Evolutionary conservation across 2,888 invertebrate genomes (phyloP).

Genomic region (Emmelina monodactyla): DNA sequence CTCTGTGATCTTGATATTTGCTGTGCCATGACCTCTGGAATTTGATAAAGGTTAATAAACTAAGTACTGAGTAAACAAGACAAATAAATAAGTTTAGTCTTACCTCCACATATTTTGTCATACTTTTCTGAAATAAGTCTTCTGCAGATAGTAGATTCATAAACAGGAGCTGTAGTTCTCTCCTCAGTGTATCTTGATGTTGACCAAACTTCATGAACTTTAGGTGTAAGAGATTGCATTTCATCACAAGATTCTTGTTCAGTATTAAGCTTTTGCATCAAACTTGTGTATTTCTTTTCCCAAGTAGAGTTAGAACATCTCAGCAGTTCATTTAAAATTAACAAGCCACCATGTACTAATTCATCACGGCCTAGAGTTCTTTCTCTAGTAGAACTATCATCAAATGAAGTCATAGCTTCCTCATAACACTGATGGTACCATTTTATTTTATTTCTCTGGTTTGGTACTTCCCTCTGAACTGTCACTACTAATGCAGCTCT

Average conservation of each 20-base stretch:
- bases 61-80: background rate
- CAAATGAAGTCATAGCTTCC: constrained; percentile 82
- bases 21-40: constrained; percentile 80
- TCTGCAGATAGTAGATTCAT: constrained; percentile 88
- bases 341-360: constrained; percentile 88
- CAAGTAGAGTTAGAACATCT: constrained; percentile 88
- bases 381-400: constrained; percentile 58
- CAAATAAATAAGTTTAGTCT: constrained; percentile 13
- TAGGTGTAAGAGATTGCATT: constrained; percentile 58
- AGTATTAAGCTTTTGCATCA: constrained; percentile 69
- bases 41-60: constrained; percentile 5
- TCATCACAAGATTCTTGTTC: constrained; percentile 58
- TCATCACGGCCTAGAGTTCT: constrained; percentile 86
- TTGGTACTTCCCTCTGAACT: constrained; percentile 91
- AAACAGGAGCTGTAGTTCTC: constrained; percentile 38
- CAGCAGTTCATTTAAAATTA: constrained; percentile 93
- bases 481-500: constrained; percentile 94
- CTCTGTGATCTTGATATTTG: constrained; percentile 77
- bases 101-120: constrained; percentile 75
- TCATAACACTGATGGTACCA: constrained; percentile 95
- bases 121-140: constrained; percentile 85
- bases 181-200: constrained; percentile 40
- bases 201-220: constrained; percentile 39
- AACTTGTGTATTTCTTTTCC: constrained; percentile 79
- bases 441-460: constrained; percentile 84